Base-by-base conservation (phyloP, 2,113 vertebrate species). In the Puffinus mauretanicus region DNA sequence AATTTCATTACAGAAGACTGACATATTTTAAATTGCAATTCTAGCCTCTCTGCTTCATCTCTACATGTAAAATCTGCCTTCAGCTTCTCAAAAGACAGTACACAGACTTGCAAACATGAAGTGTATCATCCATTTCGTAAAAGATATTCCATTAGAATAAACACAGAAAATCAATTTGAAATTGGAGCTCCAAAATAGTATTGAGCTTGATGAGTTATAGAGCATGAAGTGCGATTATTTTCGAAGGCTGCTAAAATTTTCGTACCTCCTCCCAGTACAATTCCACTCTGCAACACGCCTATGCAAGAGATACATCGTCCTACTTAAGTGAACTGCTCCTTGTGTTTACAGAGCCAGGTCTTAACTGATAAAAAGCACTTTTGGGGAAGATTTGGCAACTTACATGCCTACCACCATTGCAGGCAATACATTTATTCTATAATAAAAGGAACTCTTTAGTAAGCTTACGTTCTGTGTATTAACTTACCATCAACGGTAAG, bases 241-340 rank as follows among this genome's bases (percentile, higher is more conserved):
- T 55, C 6, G 3, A 88, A 76, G 42, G 52, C 54, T 83, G 52
- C 9, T 42, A 42, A 40, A 78, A 58, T 34, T 55, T 57, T 2
- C 6, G 0, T 20, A 16, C 34, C 14, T 61, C 78, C 51, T 72
- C 47, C 29, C 29, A 20, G 22, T 6, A 8, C 25, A 46, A 30
- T 22, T 71, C 51, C 18, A 27, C 9, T 21, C 40, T 30, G 38
- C 15, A 62, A 89, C 27, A 6, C 0, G 16, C 5, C 36, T 36
- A 3, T 2, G 18, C 32, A 27, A 84, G 65, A 80, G 20, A 12
- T 0, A 7, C 14, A 1, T 3, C 10, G 9, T 70, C 30, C 73
- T 40, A 29, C 70, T 9, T 5, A 4, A 52, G 32, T 8, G 12
- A 69, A 4, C 13, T 30, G 32, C 29, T 69, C 55, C 55, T 21